Evolutionary conservation across 92 coral and sea anemone genomes (phyloP).

Genomic region (Diadumene lineata): DNA sequence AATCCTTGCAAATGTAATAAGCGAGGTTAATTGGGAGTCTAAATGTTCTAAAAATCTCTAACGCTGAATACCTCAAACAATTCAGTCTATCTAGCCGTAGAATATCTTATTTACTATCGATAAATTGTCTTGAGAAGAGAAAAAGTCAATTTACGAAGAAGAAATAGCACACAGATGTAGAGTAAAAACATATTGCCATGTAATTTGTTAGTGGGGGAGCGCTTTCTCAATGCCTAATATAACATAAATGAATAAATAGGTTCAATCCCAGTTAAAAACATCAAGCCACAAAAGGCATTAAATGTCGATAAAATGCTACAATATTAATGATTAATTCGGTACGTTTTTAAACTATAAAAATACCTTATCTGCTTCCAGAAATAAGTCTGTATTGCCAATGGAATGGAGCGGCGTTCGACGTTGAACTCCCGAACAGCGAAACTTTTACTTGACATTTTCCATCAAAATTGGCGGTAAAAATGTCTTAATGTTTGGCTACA

Average conservation of each 20-base stretch:
- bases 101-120: constrained; percentile 2
- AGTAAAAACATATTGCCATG: not conserved
- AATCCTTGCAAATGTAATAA: constrained; percentile 14
- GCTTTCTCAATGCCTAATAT: constrained; percentile 10
- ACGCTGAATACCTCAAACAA: constrained; percentile 3
- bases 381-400: constrained; percentile 95
- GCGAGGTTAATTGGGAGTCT: constrained; percentile 12
- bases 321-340: not conserved
- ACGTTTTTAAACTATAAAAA: not conserved
- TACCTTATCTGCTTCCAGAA: constrained; percentile 99
- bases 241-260: constrained; percentile 12
- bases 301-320: constrained; percentile 4
- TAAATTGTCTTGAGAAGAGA: not conserved
- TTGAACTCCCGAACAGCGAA: constrained; percentile 84
- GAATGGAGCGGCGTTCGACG: constrained; percentile 88
- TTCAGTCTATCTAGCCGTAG: not conserved
- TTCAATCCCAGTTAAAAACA: constrained; percentile 10
- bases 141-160: not conserved
- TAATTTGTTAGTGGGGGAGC: constrained; percentile 11
- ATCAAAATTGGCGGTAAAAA: constrained; percentile 18
- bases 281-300: not conserved
- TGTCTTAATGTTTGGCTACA: constrained; percentile 7
- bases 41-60: constrained; percentile 11
- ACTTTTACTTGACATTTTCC: constrained; percentile 64
- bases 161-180: constrained; percentile 32